Percentiles rank a stretch among this genome's conserved stretches.
Conservation (phyloP, 2,888 invertebrate genomes). For the Mechanitis mazaeus region DNA sequence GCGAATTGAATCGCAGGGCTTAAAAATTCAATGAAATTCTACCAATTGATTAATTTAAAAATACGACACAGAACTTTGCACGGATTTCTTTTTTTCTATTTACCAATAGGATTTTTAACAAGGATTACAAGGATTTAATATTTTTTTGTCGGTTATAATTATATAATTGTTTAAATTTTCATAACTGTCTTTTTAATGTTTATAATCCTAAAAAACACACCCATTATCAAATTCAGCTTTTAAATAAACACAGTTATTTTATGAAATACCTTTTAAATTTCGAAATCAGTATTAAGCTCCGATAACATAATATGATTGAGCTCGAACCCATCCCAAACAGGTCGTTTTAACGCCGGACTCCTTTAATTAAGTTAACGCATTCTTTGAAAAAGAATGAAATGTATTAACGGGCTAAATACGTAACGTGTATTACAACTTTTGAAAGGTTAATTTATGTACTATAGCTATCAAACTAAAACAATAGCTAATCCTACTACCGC, state of each 20-base stretch:
- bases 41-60: too few relatives aligned
- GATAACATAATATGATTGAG: slow-evolving; percentile 7
- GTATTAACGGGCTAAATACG: not conserved
- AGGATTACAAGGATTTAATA: too few relatives aligned
- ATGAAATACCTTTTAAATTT: not conserved
- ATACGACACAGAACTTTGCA: too few relatives aligned
- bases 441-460: not conserved
- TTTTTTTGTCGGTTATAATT: too few relatives aligned
- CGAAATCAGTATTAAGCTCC: not conserved
- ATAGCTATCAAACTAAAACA: not conserved
- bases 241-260: not conserved
- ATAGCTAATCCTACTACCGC: not conserved
- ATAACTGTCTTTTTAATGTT: too few relatives aligned
- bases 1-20: too few relatives aligned
- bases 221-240: too few relatives aligned
- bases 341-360: slow-evolving; percentile 5
- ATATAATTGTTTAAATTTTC: too few relatives aligned
- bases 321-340: not conserved
- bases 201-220: too few relatives aligned
- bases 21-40: too few relatives aligned
- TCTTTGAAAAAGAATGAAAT: not conserved
- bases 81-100: too few relatives aligned
- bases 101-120: too few relatives aligned
- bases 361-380: slow-evolving; percentile 2
- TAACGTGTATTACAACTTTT: not conserved